A percentile compares a stretch with the other conserved stretches of the same genome.
phyloP scores from a whole-genome alignment of 2,797 vertebrate genomes.

The Carcharodon carcharias region DNA sequence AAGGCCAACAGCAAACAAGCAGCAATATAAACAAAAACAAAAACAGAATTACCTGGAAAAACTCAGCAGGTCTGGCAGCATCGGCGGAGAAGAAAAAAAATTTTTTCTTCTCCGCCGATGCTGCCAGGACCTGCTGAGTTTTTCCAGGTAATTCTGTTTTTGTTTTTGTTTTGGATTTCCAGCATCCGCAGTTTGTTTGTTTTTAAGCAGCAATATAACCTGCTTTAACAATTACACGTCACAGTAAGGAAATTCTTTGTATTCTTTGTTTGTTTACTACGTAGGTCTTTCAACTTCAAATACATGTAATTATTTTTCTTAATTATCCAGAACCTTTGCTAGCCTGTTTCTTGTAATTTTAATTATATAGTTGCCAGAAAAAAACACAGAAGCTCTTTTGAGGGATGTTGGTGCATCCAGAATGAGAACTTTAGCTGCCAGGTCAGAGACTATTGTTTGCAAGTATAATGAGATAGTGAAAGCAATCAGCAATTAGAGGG shows the following conservation, averaged over 20 bases:
- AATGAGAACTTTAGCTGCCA: slow-evolving; percentile 36
- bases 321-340: not conserved
- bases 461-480: slow-evolving; percentile 42
- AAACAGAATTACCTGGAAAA: too few relatives aligned
- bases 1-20: not conserved
- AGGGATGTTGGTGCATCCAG: slow-evolving; percentile 35
- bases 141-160: too few relatives aligned
- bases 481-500: slow-evolving; percentile 39
- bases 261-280: not conserved
- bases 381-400: slow-evolving; percentile 15
- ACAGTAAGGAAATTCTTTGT: not conserved
- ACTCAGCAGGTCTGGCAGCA: too few relatives aligned
- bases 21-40: slow-evolving; percentile 1
- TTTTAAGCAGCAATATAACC: not conserved
- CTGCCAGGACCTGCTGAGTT: too few relatives aligned
- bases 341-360: not conserved
- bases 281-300: slow-evolving; percentile 4
- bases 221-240: not conserved
- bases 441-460: slow-evolving; percentile 40
- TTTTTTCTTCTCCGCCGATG: too few relatives aligned
- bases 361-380: slow-evolving; percentile 40
- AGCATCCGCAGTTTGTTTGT: too few relatives aligned
- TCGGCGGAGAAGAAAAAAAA: too few relatives aligned
- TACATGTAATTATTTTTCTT: not conserved
- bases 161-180: too few relatives aligned